Evolutionary conservation across 2,888 invertebrate genomes (phyloP).

Genomic region (Drosophila meridiana): DNA sequence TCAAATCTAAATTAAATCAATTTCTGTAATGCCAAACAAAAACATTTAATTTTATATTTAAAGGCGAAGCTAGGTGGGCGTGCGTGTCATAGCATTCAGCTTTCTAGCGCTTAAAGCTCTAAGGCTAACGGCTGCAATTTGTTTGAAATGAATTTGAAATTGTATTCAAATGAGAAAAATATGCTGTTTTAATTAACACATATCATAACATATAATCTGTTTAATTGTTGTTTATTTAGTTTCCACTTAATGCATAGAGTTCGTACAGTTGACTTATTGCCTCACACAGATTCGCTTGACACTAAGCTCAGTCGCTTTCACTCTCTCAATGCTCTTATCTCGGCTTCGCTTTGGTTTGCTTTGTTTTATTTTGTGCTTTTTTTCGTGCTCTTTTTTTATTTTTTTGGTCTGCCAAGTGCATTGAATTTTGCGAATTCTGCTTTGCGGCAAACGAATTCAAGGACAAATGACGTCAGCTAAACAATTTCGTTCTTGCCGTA

Average conservation of each 20-base stretch:
- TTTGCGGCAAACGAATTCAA: conserved; percentile 76
- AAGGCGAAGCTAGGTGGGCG: neutral
- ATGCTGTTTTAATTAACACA: neutral
- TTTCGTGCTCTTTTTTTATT: neutral
- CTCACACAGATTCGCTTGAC: conserved; percentile 19
- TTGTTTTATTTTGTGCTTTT: conserved; percentile 25
- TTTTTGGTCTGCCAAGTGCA: conserved; percentile 64
- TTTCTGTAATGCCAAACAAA: neutral
- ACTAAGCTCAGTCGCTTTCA: conserved; percentile 37
- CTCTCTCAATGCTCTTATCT: conserved; percentile 35
- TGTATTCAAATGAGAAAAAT: neutral
- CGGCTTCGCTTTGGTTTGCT: conserved; percentile 23
- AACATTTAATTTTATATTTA: neutral
- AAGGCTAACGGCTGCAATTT: conserved; percentile 9
- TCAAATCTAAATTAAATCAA: neutral
- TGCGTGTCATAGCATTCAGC: conserved; percentile 14
- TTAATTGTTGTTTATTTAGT: neutral
- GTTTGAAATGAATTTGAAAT: conserved; percentile 1
- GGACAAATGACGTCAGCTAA: conserved; percentile 82
- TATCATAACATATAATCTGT: neutral
- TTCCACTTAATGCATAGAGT: neutral
- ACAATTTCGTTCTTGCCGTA: conserved; percentile 63
- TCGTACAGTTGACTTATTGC: neutral
- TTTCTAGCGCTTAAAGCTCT: neutral
- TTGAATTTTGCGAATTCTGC: conserved; percentile 76